Evolutionary conservation across 2,888 invertebrate species (phyloP).

Genomic region (Hirtodrosophila confusa): DNA sequence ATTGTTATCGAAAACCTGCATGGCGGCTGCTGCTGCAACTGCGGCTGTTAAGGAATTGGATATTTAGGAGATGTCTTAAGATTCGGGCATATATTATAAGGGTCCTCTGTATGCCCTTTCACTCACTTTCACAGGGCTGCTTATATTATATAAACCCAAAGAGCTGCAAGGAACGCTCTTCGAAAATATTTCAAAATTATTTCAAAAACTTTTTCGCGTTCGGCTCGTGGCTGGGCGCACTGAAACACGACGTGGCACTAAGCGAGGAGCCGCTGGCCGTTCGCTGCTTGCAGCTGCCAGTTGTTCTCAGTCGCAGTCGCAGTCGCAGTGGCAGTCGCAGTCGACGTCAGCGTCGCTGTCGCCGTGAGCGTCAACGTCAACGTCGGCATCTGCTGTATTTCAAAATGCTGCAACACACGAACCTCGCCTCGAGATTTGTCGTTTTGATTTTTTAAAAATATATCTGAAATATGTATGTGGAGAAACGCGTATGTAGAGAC

Average conservation of each 20-base stretch:
- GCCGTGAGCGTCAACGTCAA: constrained; percentile 23
- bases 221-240: constrained; percentile 69
- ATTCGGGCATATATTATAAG: neutral
- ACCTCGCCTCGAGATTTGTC: constrained; percentile 58
- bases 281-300: constrained; percentile 51
- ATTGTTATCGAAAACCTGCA: constrained; percentile 82
- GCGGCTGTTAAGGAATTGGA: constrained; percentile 22
- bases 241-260: constrained; percentile 82
- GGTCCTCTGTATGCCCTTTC: constrained; percentile 10
- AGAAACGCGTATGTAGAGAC: constrained; percentile 36
- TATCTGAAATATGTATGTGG: constrained; percentile 51
- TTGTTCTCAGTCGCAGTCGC: constrained; percentile 5
- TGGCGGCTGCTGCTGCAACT: constrained; percentile 48
- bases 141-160: constrained; percentile 35
- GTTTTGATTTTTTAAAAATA: constrained; percentile 78
- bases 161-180: constrained; percentile 7
- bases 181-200: constrained; percentile 17
- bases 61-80: constrained; percentile 1
- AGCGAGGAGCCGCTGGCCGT: constrained; percentile 42
- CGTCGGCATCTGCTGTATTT: constrained; percentile 66
- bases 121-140: constrained; percentile 62
- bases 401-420: constrained; percentile 62
- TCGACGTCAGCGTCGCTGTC: constrained; percentile 29
- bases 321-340: constrained; percentile 9
- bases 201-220: constrained; percentile 45